Evolutionary conservation across 2,888 invertebrate genomes (phyloP).

Genomic region (Stomorhina lunata): DNA sequence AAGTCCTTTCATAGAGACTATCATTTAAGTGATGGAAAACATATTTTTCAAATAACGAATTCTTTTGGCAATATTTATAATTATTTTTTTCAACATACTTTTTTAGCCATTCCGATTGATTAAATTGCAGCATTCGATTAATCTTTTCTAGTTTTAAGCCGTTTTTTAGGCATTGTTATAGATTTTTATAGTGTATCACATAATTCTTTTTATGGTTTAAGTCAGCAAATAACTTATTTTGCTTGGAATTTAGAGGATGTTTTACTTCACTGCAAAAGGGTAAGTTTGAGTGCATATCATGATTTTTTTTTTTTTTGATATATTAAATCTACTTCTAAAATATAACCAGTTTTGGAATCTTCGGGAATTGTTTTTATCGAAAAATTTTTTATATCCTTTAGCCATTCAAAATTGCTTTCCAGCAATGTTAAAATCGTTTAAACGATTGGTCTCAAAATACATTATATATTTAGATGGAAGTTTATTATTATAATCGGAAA

Average conservation of each 20-base stretch:
- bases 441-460: conserved; percentile 59
- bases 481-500: conserved; percentile 70
- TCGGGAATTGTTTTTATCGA: background rate
- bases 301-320: conserved; percentile 4
- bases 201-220: conserved; percentile 70
- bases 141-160: conserved; percentile 70
- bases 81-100: conserved; percentile 38
- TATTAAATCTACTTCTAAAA: conserved; percentile 67
- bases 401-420: conserved; percentile 62
- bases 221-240: conserved; percentile 65
- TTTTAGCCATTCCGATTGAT: conserved; percentile 71
- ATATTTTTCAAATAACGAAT: conserved; percentile 71
- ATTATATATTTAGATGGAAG: conserved; percentile 61
- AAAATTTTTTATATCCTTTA: background rate
- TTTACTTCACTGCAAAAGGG: conserved; percentile 38
- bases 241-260: too few species aligned
- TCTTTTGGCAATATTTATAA: background rate
- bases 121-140: conserved; percentile 70
- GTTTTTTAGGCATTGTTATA: conserved; percentile 70
- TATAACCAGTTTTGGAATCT: conserved; percentile 62
- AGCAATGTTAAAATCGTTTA: conserved; percentile 69
- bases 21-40: conserved; percentile 74
- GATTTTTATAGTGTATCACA: conserved; percentile 70
- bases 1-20: conserved; percentile 30
- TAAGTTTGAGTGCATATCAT: conserved; percentile 9